Evolutionary conservation across 1,140 invertebrate species (phyloP).

Genomic region (Tetranychus urticae): DNA sequence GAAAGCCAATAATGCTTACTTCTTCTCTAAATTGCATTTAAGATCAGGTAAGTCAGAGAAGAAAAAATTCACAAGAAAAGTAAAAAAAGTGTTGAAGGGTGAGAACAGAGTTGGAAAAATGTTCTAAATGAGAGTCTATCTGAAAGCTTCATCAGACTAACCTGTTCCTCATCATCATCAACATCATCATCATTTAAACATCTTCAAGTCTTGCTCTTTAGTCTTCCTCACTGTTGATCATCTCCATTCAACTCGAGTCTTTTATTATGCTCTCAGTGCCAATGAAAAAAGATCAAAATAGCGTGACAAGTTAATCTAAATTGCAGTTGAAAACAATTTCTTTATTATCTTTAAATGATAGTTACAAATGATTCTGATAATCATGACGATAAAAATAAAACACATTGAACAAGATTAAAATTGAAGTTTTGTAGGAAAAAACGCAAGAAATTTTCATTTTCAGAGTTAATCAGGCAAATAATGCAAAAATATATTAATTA

Average conservation of each 20-base stretch:
- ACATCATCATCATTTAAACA: neutral
- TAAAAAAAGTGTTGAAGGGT: neutral
- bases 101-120: neutral
- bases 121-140: neutral
- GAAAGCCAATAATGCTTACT: conserved; percentile 69
- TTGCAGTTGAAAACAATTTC: no score
- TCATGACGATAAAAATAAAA: no score
- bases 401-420: no score
- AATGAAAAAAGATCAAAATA: no score
- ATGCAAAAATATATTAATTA: no score
- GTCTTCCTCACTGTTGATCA: neutral
- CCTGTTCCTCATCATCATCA: neutral
- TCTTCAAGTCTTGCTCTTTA: neutral
- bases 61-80: neutral
- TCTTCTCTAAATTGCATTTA: conserved; percentile 78
- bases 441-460: no score
- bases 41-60: conserved; percentile 36
- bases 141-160: neutral
- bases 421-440: no score
- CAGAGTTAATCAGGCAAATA: no score
- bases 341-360: no score
- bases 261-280: no score
- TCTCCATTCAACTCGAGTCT: neutral
- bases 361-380: no score
- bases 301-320: no score